Evolutionary conservation across 2,113 vertebrate genomes (phyloP).

Genomic region (Percopsis transmontana): DNA sequence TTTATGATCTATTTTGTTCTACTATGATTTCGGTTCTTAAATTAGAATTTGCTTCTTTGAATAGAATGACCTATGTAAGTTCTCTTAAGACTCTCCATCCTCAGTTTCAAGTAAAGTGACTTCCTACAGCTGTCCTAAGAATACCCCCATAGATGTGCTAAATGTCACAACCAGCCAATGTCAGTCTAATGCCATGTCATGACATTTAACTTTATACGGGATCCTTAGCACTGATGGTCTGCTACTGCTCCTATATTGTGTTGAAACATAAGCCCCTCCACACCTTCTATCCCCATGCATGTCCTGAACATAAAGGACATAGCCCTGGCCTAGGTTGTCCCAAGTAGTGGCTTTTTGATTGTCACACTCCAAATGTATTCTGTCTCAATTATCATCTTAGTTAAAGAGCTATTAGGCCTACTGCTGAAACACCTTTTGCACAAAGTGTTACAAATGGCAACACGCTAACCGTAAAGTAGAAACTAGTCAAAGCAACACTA

Average conservation of each 20-base stretch:
- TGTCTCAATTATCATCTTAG: not conserved
- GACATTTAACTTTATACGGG: slow-evolving; percentile 66
- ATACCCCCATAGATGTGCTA: not conserved
- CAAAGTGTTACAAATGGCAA: not conserved
- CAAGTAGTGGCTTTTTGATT: slow-evolving; percentile 17
- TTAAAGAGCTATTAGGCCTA: not conserved
- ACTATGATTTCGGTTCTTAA: too few species aligned
- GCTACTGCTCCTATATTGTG: slow-evolving; percentile 51
- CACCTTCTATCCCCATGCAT: slow-evolving; percentile 54
- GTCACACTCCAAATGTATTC: too few species aligned
- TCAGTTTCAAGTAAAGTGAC: not conserved
- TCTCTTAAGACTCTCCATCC: not conserved
- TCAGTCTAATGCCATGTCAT: slow-evolving; percentile 52
- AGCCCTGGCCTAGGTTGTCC: slow-evolving; percentile 38
- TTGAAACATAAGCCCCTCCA: slow-evolving; percentile 63
- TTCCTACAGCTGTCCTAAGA: not conserved
- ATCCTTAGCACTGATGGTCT: slow-evolving; percentile 52
- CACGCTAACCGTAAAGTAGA: not conserved
- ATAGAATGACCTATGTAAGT: too few species aligned
- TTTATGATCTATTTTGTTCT: too few species aligned
- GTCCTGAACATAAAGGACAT: slow-evolving; percentile 45
- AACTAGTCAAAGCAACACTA: too few species aligned
- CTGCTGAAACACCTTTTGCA: not conserved
- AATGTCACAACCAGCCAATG: slow-evolving; percentile 1
- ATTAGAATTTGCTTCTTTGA: too few species aligned